phyloP scores from a whole-genome alignment of 2,888 invertebrate genomes.

The Phengaris arion region DNA sequence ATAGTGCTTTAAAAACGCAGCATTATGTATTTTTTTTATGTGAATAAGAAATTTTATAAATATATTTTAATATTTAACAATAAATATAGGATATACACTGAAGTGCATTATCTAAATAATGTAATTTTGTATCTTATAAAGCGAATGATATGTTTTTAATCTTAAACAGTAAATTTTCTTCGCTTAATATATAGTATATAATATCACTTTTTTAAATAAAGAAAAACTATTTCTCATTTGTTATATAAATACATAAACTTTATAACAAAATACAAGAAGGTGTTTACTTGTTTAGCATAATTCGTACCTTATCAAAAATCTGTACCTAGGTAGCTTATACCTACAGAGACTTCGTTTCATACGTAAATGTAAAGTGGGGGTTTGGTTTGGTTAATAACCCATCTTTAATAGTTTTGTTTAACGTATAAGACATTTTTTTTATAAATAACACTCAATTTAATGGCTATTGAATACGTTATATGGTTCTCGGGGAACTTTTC shows the following conservation, averaged over 20 bases:
- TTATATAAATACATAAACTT: conserved; percentile 7
- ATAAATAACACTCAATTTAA: too few relatives aligned
- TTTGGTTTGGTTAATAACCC: too few relatives aligned
- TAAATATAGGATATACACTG: conserved; percentile 32
- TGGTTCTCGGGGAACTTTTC: too few relatives aligned
- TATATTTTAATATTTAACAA: conserved; percentile 33
- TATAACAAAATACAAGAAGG: conserved; percentile 9
- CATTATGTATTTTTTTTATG: background rate
- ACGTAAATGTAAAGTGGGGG: too few relatives aligned
- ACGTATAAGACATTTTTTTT: too few relatives aligned
- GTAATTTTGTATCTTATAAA: conserved; percentile 66
- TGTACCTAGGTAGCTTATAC: background rate
- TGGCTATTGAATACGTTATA: too few relatives aligned
- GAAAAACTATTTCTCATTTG: background rate
- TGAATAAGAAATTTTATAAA: conserved; percentile 22
- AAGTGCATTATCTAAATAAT: conserved; percentile 27
- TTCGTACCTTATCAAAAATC: background rate
- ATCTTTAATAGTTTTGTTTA: too few relatives aligned
- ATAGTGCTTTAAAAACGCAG: background rate
- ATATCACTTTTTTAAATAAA: conserved; percentile 22
- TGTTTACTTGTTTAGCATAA: background rate
- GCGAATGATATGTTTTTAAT: conserved; percentile 76
- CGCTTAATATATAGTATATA: conserved; percentile 32
- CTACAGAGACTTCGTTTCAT: too few relatives aligned
- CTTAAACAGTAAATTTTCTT: conserved; percentile 58